These are phyloP conservation scores for Hypselothyrea guttata DNA, from an alignment of 2,888 invertebrate species.

Conservation along the genomic window DNA sequence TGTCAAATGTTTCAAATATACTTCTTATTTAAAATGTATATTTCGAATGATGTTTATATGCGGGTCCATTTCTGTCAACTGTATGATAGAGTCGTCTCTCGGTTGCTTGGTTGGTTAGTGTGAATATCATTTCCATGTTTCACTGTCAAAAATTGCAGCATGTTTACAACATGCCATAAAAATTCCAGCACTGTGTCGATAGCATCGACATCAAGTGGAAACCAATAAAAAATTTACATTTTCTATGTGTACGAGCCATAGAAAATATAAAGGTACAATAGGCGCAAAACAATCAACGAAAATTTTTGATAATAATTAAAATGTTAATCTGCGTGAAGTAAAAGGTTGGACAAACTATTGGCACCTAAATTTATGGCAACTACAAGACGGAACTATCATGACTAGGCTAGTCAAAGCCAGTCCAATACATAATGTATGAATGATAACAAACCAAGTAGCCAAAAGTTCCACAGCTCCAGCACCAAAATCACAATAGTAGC, in stretches of 20 bases:
- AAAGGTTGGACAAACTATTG: constrained; percentile 79
- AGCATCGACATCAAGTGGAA: constrained; percentile 49
- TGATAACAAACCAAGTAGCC: constrained; percentile 56
- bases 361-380: constrained; percentile 70
- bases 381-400: constrained; percentile 68
- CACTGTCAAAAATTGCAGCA: constrained; percentile 45
- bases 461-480: constrained; percentile 12
- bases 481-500: constrained; percentile 44
- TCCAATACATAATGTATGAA: constrained; percentile 67
- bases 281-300: constrained; percentile 57
- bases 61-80: constrained; percentile 5
- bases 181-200: constrained; percentile 55
- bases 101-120: not conserved
- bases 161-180: constrained; percentile 48
- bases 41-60: constrained; percentile 8
- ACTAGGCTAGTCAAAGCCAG: constrained; percentile 39
- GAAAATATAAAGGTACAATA: constrained; percentile 26
- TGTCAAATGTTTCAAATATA: constrained; percentile 57
- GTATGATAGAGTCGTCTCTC: constrained; percentile 7
- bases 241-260: constrained; percentile 23
- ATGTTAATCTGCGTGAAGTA: constrained; percentile 75
- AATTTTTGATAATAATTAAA: constrained; percentile 73
- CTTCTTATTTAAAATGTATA: constrained; percentile 42
- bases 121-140: constrained; percentile 23
- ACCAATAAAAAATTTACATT: constrained; percentile 61